These are phyloP conservation scores for Stenchaetothrips biformis DNA, from an alignment of 2,888 invertebrate species.

Conservation along the genomic window DNA sequence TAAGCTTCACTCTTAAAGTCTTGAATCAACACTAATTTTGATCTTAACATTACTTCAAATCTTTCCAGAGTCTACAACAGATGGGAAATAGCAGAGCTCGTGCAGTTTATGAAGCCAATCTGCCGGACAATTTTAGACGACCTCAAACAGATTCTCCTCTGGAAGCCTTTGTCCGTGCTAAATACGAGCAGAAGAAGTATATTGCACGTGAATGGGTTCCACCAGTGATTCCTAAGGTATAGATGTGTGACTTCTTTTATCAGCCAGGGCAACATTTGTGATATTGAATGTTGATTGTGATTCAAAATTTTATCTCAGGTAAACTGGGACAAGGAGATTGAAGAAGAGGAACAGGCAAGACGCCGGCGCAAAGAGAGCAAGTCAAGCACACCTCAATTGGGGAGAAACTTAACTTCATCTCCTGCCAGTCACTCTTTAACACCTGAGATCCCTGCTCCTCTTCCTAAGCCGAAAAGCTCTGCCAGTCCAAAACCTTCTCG, in stretches of 20 bases:
- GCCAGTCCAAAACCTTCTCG: slow-evolving; percentile 52
- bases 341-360: slow-evolving; percentile 78
- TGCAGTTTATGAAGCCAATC: slow-evolving; percentile 94
- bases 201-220: slow-evolving; percentile 97
- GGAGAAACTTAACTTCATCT: slow-evolving; percentile 27
- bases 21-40: background rate
- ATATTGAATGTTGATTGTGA: background rate
- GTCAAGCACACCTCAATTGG: background rate
- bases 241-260: slow-evolving; percentile 37
- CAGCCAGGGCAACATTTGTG: slow-evolving; percentile 8
- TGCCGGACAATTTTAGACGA: slow-evolving; percentile 91
- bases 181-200: slow-evolving; percentile 98
- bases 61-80: slow-evolving; percentile 71
- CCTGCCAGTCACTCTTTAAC: slow-evolving; percentile 31
- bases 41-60: background rate
- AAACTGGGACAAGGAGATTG: slow-evolving; percentile 79
- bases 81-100: slow-evolving; percentile 97
- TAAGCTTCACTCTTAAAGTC: slow-evolving; percentile 45
- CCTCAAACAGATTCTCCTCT: slow-evolving; percentile 91
- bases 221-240: slow-evolving; percentile 75
- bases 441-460: slow-evolving; percentile 48
- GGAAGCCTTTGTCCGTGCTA: slow-evolving; percentile 93
- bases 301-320: slow-evolving; percentile 41
- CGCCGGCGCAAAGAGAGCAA: slow-evolving; percentile 70
- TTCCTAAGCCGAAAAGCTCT: slow-evolving; percentile 53